phyloP scores from a whole-genome alignment of 2,113 vertebrate species.

The western clawed frog (Xenopus tropicalis) region UCB_Xtro_10.0 CM004452.2:41388501-41389000 shows the following conservation, averaged over 20 bases:
- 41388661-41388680: slow-evolving; percentile 40
- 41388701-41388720: slow-evolving; percentile 11
- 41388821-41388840: background rate
- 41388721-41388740: slow-evolving; percentile 22
- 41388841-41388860: no score
- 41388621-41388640: slow-evolving; percentile 34
- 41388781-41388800: no score
- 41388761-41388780: slow-evolving; percentile 18
- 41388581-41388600: slow-evolving; percentile 8
- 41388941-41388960: no score
- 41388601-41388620: slow-evolving; percentile 8
- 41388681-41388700: slow-evolving; percentile 39
- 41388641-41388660: slow-evolving; percentile 41
- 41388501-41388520: no score
- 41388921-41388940: no score
- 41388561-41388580: background rate
- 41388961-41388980: no score
- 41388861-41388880: no score
- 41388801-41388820: background rate
- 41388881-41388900: no score
- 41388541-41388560: no score
- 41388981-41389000: no score
- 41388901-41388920: no score
- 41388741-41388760: slow-evolving; percentile 30
- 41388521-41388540: no score